These are phyloP conservation scores for Acrocephalus arundinaceus DNA, from an alignment of 2,113 vertebrate genomes.

Conservation along the genomic window DNA sequence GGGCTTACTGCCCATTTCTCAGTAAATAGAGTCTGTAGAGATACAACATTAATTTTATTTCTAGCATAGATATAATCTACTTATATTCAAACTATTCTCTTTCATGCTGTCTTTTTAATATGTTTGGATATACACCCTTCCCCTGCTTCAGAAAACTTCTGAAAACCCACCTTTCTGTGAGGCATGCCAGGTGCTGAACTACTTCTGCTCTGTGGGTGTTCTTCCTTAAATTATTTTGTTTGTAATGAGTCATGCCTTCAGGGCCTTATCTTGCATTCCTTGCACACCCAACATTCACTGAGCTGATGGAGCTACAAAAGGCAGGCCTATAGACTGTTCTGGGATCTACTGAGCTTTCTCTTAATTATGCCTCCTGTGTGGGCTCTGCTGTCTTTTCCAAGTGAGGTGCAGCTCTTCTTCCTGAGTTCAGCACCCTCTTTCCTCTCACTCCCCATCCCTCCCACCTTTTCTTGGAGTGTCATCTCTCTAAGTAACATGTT, in stretches of 20 bases:
- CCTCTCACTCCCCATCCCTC: fast-evolving
- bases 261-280: slow-evolving; percentile 8
- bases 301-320: slow-evolving; percentile 14
- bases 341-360: neutral
- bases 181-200: slow-evolving; percentile 58
- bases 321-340: neutral
- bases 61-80: slow-evolving; percentile 42
- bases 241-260: neutral
- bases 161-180: slow-evolving; percentile 55
- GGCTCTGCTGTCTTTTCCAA: neutral
- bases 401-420: neutral
- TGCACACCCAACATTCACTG: slow-evolving; percentile 12
- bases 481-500: neutral
- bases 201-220: slow-evolving; percentile 47
- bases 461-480: neutral
- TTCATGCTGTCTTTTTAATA: slow-evolving; percentile 49
- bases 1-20: neutral
- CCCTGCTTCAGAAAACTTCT: slow-evolving; percentile 48
- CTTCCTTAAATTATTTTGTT: slow-evolving; percentile 60
- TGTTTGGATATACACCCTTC: slow-evolving; percentile 48
- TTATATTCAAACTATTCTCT: slow-evolving; percentile 33
- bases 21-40: neutral
- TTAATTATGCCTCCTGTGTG: neutral
- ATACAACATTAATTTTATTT: slow-evolving; percentile 49
- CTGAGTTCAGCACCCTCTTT: neutral